These are phyloP conservation scores for Drosophila setosimentum DNA, from an alignment of 2,888 invertebrate genomes.

Conservation along the genomic window DNA sequence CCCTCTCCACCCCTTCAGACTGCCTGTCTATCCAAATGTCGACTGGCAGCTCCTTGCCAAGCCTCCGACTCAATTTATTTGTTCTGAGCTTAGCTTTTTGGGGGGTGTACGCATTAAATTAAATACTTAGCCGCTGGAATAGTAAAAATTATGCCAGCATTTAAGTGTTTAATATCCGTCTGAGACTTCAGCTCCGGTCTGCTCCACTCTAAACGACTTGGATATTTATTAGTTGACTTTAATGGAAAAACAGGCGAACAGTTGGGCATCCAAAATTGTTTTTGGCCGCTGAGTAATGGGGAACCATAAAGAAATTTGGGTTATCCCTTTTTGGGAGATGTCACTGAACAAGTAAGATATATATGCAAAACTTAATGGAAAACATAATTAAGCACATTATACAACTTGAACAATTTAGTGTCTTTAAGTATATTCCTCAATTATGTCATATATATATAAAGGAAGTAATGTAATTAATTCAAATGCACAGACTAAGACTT, in stretches of 20 bases:
- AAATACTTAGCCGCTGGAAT: slow-evolving; percentile 71
- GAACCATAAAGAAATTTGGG: slow-evolving; percentile 40
- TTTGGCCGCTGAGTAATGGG: slow-evolving; percentile 30
- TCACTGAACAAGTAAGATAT: slow-evolving; percentile 23
- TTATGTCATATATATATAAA: background rate
- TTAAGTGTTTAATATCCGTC: slow-evolving; percentile 78
- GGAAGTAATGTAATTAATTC: background rate
- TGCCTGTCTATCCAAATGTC: slow-evolving; percentile 70
- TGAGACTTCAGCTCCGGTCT: slow-evolving; percentile 46
- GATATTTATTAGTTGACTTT: slow-evolving; percentile 72
- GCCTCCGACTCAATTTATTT: slow-evolving; percentile 68
- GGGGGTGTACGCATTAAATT: slow-evolving; percentile 66
- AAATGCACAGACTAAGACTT: background rate
- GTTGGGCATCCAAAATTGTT: slow-evolving; percentile 51
- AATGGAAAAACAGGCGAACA: slow-evolving; percentile 61
- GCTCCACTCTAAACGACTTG: slow-evolving; percentile 14
- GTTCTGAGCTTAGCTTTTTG: slow-evolving; percentile 65
- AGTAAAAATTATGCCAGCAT: slow-evolving; percentile 76
- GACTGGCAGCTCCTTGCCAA: slow-evolving; percentile 21
- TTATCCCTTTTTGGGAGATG: slow-evolving; percentile 33
- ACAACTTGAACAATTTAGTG: background rate
- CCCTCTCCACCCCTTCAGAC: slow-evolving; percentile 9
- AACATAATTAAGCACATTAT: slow-evolving; percentile 9
- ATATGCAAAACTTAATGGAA: slow-evolving; percentile 9
- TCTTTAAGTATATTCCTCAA: background rate